A percentile compares a stretch with the other conserved stretches of the same genome.
Conservation (phyloP, 2,888 invertebrate species). For the Cephus nigrinus region DNA sequence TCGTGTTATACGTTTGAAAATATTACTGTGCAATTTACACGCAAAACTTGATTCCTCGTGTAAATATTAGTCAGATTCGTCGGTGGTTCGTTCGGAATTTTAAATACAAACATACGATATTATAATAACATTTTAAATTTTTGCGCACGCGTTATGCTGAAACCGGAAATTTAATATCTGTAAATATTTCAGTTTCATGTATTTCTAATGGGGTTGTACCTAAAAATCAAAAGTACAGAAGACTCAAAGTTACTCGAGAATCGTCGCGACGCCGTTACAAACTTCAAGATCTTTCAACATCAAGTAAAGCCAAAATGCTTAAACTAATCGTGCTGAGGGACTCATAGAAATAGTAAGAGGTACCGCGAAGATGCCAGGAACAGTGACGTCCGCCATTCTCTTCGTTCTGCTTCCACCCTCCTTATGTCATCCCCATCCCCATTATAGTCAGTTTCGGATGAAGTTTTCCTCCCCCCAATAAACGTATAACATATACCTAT, state of each 20-base stretch:
- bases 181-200: too few relatives aligned
- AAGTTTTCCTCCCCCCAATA: conserved; percentile 18
- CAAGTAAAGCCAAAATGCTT: not conserved
- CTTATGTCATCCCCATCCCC: not conserved
- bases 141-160: too few relatives aligned
- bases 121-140: too few relatives aligned
- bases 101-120: too few relatives aligned
- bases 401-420: not conserved
- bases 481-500: not conserved
- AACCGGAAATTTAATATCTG: too few relatives aligned
- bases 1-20: not conserved
- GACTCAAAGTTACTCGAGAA: too few relatives aligned
- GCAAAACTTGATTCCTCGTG: not conserved
- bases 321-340: not conserved
- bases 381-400: conserved; percentile 20
- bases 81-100: too few relatives aligned
- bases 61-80: not conserved
- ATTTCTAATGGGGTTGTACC: too few relatives aligned
- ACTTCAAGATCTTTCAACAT: too few relatives aligned
- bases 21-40: not conserved
- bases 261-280: too few relatives aligned
- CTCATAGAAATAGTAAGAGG: not conserved
- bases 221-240: too few relatives aligned
- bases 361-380: conserved; percentile 27
- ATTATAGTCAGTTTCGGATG: conserved; percentile 16